Percentiles rank a stretch among this genome's conserved stretches.
Conservation (phyloP, 2,113 vertebrate genomes). For the Pontoporia blainvillei region DNA sequence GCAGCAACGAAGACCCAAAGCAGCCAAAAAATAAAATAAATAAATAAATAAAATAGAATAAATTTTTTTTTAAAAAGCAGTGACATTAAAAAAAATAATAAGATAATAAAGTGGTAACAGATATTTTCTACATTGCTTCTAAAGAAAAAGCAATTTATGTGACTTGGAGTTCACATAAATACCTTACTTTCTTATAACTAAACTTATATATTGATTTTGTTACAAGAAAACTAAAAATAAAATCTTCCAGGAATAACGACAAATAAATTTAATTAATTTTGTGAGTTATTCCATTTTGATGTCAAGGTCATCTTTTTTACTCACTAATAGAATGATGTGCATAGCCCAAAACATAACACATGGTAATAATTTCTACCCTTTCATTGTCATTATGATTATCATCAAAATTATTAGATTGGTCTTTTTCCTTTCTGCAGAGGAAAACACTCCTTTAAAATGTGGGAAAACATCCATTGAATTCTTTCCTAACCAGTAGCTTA, state of each 20-base stretch:
- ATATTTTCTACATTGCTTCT: background rate
- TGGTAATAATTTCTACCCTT: constrained; percentile 53
- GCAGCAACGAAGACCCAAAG: too few species aligned
- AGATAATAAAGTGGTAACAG: background rate
- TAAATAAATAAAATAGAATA: too few species aligned
- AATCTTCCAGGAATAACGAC: background rate
- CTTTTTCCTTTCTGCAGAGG: constrained; percentile 34
- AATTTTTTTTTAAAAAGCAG: too few species aligned
- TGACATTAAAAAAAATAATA: background rate
- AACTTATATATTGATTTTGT: background rate
- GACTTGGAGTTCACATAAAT: background rate
- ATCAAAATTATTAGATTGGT: constrained; percentile 42
- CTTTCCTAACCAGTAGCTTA: background rate
- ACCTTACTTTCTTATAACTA: constrained; percentile 30
- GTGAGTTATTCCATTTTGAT: constrained; percentile 46
- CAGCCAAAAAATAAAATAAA: too few species aligned
- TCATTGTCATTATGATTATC: constrained; percentile 58
- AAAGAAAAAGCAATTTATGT: constrained; percentile 18
- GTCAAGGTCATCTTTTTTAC: constrained; percentile 27
- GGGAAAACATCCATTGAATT: background rate
- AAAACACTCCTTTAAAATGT: constrained; percentile 6
- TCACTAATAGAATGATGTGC: constrained; percentile 58
- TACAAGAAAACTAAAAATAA: constrained; percentile 53
- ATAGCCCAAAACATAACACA: background rate
- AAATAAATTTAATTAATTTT: constrained; percentile 51